Evolutionary conservation across 2,888 invertebrate genomes (phyloP).

Genomic region (Drosophila leonis): DNA sequence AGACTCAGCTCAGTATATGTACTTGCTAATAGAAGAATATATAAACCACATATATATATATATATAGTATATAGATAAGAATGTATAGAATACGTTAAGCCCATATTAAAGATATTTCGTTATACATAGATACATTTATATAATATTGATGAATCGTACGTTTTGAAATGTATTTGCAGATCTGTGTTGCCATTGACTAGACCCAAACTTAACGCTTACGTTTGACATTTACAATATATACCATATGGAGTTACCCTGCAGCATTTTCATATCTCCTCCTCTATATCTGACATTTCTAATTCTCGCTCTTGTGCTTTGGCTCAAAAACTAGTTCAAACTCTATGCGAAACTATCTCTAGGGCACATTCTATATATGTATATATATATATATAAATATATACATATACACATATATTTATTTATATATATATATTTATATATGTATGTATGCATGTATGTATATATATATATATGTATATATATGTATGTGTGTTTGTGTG

Average conservation of each 20-base stretch:
- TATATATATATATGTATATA: neutral
- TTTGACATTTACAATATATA: neutral
- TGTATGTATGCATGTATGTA: neutral
- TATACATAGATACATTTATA: neutral
- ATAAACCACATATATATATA: no score
- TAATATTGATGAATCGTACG: neutral
- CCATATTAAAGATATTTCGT: neutral
- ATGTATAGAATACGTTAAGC: neutral
- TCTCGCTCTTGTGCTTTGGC: neutral
- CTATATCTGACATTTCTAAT: neutral
- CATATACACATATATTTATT: neutral
- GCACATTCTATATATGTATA: constrained; percentile 9
- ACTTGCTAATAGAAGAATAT: no score
- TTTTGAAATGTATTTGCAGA: neutral
- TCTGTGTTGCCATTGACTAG: neutral
- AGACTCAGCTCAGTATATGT: no score
- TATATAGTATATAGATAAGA: neutral
- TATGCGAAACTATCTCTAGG: neutral
- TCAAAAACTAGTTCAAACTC: neutral
- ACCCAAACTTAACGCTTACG: neutral
- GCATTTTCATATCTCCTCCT: neutral
- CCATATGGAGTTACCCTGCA: neutral
- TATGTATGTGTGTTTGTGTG: neutral
- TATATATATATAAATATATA: neutral
- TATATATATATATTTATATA: neutral